Base-by-base conservation (phyloP, 2,113 vertebrate species). In the Dromas ardeola region DNA sequence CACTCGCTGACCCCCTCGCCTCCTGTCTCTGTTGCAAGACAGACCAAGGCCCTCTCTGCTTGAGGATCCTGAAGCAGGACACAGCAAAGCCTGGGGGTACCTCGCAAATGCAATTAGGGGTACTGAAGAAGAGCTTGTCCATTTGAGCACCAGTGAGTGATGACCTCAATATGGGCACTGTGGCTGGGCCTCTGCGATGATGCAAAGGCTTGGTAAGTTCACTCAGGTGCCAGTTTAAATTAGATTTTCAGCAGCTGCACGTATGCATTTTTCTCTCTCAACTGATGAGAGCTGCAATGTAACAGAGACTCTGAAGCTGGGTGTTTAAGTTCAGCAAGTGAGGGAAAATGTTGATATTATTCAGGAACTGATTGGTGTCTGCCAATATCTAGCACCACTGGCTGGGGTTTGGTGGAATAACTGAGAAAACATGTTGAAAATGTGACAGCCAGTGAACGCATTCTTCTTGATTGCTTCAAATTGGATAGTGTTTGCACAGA, bases 351-450 rank as follows among this genome's bases (percentile, higher is more conserved):
- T 30, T 93, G 86, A 26, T 61, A 81, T 79, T 66, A 72, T 47
- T 85, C 65, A 79, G 49, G 34, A 85, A 76, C 45, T 71, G 69
- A 76, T 71, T 76, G 36, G 36, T 93, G 38, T 59, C 89, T 89
- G 89, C 70, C 77, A 87, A 20, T 91, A 72, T 59, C 61, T 73
- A 47, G 61, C 61, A 76, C 47, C 77, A 20, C 65, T 96, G 89
- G 77, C 81, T 91, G 30, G 52, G 70, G 13, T 36, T 72, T 89
- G 81, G 84, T 55, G 52, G 56, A 87, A 67, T 50, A 89, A 61
- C 69, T 70, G 87, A 94, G 93, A 52, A 89, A 95, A 93, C 25
- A 52, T 22, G 59, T 65, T 91, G 89, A 71, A 95, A 95, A 93
- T 84, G 77, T 95, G 89, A 76, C 81, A 96, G 84, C 15, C 78